A percentile compares a stretch with the other conserved stretches of the same genome.
Conservation (phyloP, 2,888 invertebrate genomes). For the Apamea anceps region DNA sequence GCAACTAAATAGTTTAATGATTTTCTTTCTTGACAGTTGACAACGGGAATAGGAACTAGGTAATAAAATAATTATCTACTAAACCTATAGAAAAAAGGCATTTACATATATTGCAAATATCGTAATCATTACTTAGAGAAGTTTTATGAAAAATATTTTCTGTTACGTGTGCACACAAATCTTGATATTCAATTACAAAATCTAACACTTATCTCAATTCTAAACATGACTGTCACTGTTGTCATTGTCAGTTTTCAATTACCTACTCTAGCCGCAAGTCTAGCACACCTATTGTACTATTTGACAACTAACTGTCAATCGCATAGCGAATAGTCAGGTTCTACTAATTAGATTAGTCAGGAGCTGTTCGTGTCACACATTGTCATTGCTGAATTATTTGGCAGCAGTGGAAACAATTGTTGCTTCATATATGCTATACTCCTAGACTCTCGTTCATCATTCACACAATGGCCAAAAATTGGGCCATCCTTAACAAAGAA, state of each 20-base stretch:
- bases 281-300: not conserved
- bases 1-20: slow-evolving; percentile 21
- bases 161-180: not conserved
- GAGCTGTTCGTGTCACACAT: slow-evolving; percentile 28
- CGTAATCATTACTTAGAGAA: no score
- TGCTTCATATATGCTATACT: slow-evolving; percentile 11
- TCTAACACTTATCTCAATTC: not conserved
- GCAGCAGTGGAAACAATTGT: slow-evolving; percentile 42
- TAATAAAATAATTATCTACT: not conserved
- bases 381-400: slow-evolving; percentile 53
- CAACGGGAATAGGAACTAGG: slow-evolving; percentile 10
- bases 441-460: slow-evolving; percentile 1
- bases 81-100: not conserved
- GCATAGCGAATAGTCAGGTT: slow-evolving; percentile 1
- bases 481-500: slow-evolving; percentile 1
- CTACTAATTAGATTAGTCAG: slow-evolving; percentile 47
- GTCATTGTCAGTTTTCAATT: slow-evolving; percentile 1
- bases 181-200: not conserved
- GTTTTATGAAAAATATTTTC: not conserved
- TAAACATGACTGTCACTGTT: no score
- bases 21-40: slow-evolving; percentile 30
- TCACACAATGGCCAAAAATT: not conserved
- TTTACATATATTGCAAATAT: no score
- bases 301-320: slow-evolving; percentile 29
- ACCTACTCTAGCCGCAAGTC: not conserved